Evolutionary conservation across 2,888 invertebrate genomes (phyloP).

Genomic region (Leptopilina myrica): DNA sequence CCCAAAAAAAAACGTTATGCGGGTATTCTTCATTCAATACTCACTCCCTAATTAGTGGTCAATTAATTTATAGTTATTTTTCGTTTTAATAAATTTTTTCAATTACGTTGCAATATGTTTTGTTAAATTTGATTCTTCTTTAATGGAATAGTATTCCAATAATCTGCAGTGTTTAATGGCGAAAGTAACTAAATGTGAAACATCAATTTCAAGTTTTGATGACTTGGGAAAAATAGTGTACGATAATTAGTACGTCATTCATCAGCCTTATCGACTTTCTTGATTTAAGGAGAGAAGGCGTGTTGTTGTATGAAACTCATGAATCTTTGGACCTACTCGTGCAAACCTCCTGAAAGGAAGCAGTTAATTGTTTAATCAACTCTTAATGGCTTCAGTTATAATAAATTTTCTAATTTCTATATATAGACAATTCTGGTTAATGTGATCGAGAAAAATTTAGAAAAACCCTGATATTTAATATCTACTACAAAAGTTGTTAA

Average conservation of each 20-base stretch:
- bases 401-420: constrained; percentile 8
- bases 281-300: constrained; percentile 24
- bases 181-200: not conserved
- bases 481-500: too few species aligned
- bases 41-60: too few species aligned
- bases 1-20: too few species aligned
- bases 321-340: constrained; percentile 26
- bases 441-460: not conserved
- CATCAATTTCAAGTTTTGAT: not conserved
- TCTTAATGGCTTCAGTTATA: constrained; percentile 27
- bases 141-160: not conserved
- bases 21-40: too few species aligned
- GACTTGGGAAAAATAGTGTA: not conserved
- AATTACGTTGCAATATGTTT: too few species aligned
- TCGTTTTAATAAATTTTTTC: too few species aligned
- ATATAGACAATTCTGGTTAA: not conserved
- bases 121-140: too few species aligned
- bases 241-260: constrained; percentile 11
- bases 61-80: too few species aligned
- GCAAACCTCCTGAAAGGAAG: constrained; percentile 27
- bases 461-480: not conserved
- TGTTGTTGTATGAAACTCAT: constrained; percentile 31
- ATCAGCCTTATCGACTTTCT: constrained; percentile 11
- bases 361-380: constrained; percentile 37
- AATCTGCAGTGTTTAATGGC: not conserved